Percentiles rank a stretch among this genome's conserved stretches.
phyloP scores from a whole-genome alignment of 2,888 invertebrate species.

The Caenorhabditis wallacei region DNA sequence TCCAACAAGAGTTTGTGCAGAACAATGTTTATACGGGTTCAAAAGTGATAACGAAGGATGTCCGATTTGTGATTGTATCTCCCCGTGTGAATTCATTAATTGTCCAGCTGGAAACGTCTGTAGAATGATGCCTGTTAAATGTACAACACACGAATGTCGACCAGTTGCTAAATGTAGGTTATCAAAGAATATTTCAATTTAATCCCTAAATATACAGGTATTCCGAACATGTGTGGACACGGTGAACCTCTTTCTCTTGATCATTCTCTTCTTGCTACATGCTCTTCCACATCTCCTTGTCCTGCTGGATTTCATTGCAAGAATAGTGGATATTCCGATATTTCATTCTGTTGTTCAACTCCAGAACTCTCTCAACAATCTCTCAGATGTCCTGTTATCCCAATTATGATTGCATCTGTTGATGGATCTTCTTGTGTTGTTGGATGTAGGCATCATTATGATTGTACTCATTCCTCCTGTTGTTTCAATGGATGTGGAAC shows the following conservation, averaged over 20 bases:
- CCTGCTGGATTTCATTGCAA: conserved; percentile 78
- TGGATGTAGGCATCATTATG: conserved; percentile 66
- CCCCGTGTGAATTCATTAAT: conserved; percentile 74
- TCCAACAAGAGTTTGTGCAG: conserved; percentile 69
- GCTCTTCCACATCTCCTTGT: conserved; percentile 69
- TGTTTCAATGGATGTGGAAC: conserved; percentile 81
- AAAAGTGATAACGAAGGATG: conserved; percentile 79
- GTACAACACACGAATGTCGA: conserved; percentile 67
- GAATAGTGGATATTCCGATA: conserved; percentile 71
- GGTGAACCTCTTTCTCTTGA: conserved; percentile 74
- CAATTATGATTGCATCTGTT: conserved; percentile 60
- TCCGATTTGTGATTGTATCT: conserved; percentile 76
- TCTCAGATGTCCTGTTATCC: conserved; percentile 60
- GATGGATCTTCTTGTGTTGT: conserved; percentile 72
- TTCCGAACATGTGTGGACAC: conserved; percentile 75
- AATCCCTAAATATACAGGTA: conserved; percentile 72
- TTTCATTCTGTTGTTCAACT: conserved; percentile 78
- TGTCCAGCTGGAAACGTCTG: conserved; percentile 79
- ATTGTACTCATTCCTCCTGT: conserved; percentile 74
- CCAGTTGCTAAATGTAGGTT: conserved; percentile 75
- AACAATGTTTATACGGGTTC: conserved; percentile 67
- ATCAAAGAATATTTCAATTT: too few relatives aligned
- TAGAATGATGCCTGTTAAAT: conserved; percentile 70
- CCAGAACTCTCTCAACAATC: conserved; percentile 56
- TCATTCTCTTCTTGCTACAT: conserved; percentile 68